Percentiles rank a stretch among this genome's conserved stretches.
These are phyloP conservation scores for Drosophila tsacasi DNA, from an alignment of 1,140 invertebrate genomes.

Conservation along the genomic window DNA sequence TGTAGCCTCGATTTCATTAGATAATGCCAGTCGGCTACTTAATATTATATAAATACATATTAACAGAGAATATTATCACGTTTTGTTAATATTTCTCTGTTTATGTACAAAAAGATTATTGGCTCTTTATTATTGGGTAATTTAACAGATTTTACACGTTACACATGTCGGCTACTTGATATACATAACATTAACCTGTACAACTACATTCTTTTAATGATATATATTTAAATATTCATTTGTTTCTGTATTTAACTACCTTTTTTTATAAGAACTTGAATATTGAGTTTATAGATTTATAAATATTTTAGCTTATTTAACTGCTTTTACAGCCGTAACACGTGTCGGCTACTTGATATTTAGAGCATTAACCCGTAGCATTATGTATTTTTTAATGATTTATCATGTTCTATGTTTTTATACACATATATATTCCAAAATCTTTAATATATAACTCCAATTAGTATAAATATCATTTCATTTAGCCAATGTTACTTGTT, in stretches of 20 bases:
- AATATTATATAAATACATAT: slow-evolving; percentile 1
- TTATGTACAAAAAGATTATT: not conserved
- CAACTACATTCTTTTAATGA: not conserved
- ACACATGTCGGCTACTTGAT: not conserved
- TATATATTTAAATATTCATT: not conserved
- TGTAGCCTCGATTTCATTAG: too few species aligned
- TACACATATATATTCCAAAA: too few species aligned
- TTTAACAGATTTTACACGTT: not conserved
- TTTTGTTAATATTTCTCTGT: not conserved
- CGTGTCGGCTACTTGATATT: slow-evolving; percentile 2
- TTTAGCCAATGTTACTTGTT: not conserved
- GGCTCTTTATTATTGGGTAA: too few species aligned
- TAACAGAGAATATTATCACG: not conserved
- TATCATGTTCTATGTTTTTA: rapidly evolving
- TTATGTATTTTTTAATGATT: not conserved
- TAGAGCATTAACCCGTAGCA: not conserved
- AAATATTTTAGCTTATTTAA: not conserved
- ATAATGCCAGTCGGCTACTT: not conserved
- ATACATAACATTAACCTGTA: not conserved
- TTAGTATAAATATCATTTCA: not conserved
- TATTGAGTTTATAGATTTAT: not conserved
- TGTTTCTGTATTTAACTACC: not conserved
- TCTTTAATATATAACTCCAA: not conserved
- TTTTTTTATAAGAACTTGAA: not conserved
- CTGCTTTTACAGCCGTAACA: not conserved